A percentile compares a stretch with the other conserved stretches of the same genome.
Conservation (phyloP, 2,888 invertebrate species). For the Metellina segmentata region DNA sequence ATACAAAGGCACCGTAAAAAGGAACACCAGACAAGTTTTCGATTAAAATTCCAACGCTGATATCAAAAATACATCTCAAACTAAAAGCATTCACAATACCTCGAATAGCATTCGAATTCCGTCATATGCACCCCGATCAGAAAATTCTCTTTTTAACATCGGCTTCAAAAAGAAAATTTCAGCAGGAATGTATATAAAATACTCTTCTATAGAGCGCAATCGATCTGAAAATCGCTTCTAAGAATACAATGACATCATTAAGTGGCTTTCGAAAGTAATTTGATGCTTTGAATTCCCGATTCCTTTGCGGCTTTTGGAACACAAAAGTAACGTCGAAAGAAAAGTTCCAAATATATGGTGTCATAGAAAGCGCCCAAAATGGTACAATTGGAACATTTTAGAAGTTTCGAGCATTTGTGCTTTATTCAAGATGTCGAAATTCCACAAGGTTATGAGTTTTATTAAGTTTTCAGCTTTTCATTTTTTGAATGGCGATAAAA, state of each 20-base stretch:
- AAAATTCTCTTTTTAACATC: not conserved
- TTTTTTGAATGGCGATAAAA: not conserved
- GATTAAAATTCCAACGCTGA: too few relatives aligned
- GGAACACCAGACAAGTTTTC: too few relatives aligned
- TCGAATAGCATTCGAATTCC: not conserved
- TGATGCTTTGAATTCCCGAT: not conserved
- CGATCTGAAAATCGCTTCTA: not conserved
- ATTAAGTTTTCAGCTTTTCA: not conserved
- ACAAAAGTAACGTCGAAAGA: not conserved
- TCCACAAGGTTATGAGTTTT: not conserved
- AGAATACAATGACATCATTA: not conserved
- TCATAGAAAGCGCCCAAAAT: not conserved
- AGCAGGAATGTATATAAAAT: not conserved
- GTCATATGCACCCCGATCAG: not conserved
- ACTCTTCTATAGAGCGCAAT: not conserved
- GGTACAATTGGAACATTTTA: not conserved
- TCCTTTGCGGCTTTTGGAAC: not conserved
- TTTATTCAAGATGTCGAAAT: not conserved
- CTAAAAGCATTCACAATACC: too few relatives aligned
- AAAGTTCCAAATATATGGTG: not conserved
- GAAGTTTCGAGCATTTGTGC: not conserved
- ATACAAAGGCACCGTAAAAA: too few relatives aligned
- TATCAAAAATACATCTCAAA: too few relatives aligned
- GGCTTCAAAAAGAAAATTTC: not conserved
- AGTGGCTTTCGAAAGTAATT: not conserved